These are phyloP conservation scores for Tipula vernalis DNA, from an alignment of 2,888 invertebrate genomes.

Conservation along the genomic window DNA sequence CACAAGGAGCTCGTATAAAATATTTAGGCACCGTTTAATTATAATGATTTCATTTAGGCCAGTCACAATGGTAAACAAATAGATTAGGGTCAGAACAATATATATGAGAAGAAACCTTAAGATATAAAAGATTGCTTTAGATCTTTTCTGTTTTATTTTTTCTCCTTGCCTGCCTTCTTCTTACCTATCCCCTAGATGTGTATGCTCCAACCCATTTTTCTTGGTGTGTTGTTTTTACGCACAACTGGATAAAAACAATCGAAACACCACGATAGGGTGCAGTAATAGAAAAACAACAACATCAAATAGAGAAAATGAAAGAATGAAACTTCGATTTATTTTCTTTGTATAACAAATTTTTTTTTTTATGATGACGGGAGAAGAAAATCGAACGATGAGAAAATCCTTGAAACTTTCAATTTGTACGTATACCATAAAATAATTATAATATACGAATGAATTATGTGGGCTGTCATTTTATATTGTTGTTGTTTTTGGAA, in stretches of 20 bases:
- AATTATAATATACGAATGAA: neutral
- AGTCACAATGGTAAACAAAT: neutral
- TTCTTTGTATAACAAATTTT: neutral
- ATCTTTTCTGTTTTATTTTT: neutral
- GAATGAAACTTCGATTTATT: neutral
- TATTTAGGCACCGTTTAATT: neutral
- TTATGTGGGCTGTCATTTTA: neutral
- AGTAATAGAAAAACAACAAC: neutral
- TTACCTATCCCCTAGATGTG: neutral
- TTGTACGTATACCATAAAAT: neutral
- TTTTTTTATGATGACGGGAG: neutral
- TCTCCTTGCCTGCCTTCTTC: neutral
- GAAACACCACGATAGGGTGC: neutral
- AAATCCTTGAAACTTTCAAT: neutral
- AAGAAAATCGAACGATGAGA: neutral
- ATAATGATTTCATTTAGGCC: neutral
- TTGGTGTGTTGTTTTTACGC: neutral
- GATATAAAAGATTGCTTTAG: neutral
- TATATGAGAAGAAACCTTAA: neutral
- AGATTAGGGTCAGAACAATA: neutral
- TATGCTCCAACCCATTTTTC: neutral
- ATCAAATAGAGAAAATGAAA: neutral
- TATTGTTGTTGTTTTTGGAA: neutral
- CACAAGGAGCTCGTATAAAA: neutral
- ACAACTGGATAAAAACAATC: neutral